A percentile compares a stretch with the other conserved stretches of the same genome.
Evolutionary conservation across 1,140 invertebrate genomes (phyloP).

Genomic region (Zaprionus ghesquierei): DNA sequence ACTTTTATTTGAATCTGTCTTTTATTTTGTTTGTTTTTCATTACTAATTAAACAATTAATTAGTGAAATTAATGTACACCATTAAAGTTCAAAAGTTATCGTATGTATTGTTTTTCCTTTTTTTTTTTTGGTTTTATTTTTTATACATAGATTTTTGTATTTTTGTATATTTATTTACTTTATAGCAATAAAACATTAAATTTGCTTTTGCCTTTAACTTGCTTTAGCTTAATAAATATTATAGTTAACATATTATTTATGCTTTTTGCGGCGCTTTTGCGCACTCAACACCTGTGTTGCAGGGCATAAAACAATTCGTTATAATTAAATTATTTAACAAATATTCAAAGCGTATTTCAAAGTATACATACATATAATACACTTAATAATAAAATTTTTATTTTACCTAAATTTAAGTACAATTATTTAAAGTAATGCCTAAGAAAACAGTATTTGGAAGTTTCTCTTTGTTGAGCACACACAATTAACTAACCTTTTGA

Average conservation of each 20-base stretch:
- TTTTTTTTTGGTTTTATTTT: slow-evolving; percentile 24
- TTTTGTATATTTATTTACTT: not conserved
- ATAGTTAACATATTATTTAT: slow-evolving; percentile 34
- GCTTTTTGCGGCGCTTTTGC: slow-evolving; percentile 60
- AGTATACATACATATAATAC: slow-evolving; percentile 53
- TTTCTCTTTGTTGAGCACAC: slow-evolving; percentile 55
- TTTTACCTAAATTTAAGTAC: slow-evolving; percentile 59
- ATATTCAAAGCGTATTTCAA: slow-evolving; percentile 67
- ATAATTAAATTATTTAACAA: slow-evolving; percentile 66
- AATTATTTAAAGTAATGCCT: slow-evolving; percentile 67
- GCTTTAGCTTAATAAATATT: not conserved
- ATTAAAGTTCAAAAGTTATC: slow-evolving; percentile 53
- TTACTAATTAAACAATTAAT: slow-evolving; percentile 67
- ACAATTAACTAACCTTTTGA: slow-evolving; percentile 42
- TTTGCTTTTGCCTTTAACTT: slow-evolving; percentile 19
- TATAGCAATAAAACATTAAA: slow-evolving; percentile 56
- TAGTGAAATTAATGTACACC: slow-evolving; percentile 67
- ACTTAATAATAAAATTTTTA: slow-evolving; percentile 10
- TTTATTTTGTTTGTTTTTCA: slow-evolving; percentile 49
- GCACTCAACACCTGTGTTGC: slow-evolving; percentile 58
- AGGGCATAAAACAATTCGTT: slow-evolving; percentile 55
- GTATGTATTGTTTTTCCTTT: slow-evolving; percentile 29
- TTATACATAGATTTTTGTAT: slow-evolving; percentile 51
- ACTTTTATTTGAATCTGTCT: slow-evolving; percentile 75
- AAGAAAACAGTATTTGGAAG: slow-evolving; percentile 51